Evolutionary conservation across 2,888 invertebrate genomes (phyloP).

Genomic region (Leptinotarsa rubiginosa): DNA sequence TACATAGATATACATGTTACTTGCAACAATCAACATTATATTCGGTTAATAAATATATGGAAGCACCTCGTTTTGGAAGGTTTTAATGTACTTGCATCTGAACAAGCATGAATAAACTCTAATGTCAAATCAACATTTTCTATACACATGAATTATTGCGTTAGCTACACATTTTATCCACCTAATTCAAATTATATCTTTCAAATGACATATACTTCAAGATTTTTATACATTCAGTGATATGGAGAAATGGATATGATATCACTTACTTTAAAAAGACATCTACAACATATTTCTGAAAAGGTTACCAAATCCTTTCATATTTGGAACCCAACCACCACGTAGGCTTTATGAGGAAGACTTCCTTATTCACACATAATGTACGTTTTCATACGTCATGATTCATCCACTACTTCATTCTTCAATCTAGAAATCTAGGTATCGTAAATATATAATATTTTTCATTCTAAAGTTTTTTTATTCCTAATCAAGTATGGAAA

Average conservation of each 20-base stretch:
- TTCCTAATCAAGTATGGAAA: no score
- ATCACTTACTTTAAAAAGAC: neutral
- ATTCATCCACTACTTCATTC: no score
- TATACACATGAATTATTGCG: constrained; percentile 67
- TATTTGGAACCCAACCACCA: neutral
- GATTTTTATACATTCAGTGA: constrained; percentile 2
- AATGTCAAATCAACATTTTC: constrained; percentile 46
- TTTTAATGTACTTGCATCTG: constrained; percentile 33
- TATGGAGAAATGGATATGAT: neutral
- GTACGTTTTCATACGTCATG: no score
- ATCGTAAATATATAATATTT: no score
- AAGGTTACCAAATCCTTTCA: constrained; percentile 5
- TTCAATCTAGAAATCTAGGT: no score
- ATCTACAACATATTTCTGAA: neutral
- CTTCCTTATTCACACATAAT: no score
- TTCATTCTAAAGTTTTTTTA: no score
- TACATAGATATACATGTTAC: constrained; percentile 21
- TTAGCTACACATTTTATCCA: constrained; percentile 66
- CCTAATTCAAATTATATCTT: constrained; percentile 56
- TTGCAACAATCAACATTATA: constrained; percentile 21
- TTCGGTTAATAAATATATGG: constrained; percentile 41
- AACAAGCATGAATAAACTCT: constrained; percentile 41
- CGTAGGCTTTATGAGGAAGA: no score
- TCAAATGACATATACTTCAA: neutral
- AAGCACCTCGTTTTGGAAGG: constrained; percentile 43